A percentile compares a stretch with the other conserved stretches of the same genome.
Evolutionary conservation across 2,888 invertebrate genomes (phyloP).

Genomic region (Chironomus riparius): DNA sequence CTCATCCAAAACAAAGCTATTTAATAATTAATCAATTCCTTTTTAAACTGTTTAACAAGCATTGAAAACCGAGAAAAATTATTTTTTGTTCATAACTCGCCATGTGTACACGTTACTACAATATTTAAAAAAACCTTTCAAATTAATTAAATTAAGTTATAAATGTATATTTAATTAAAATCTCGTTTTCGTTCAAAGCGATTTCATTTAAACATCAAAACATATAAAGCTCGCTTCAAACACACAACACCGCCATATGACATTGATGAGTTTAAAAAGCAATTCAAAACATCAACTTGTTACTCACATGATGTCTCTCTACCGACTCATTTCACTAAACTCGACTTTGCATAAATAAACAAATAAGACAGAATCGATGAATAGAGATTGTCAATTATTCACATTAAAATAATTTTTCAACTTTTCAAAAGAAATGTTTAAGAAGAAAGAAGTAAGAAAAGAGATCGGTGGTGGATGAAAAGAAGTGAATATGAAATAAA

Average conservation of each 20-base stretch:
- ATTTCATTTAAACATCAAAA: neutral
- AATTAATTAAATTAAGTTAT: no score
- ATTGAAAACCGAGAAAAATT: no score
- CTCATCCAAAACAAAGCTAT: no score
- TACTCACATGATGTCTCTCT: neutral
- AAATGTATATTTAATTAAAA: no score
- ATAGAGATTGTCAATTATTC: conserved; percentile 11
- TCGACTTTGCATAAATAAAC: conserved; percentile 6
- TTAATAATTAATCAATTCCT: no score
- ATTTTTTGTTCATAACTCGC: no score
- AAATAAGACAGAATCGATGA: conserved; percentile 2
- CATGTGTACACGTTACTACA: no score
- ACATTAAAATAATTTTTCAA: conserved; percentile 2
- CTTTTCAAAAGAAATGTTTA: neutral
- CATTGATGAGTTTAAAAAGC: neutral
- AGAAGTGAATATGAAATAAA: no score
- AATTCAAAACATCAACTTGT: neutral
- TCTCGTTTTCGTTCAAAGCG: no score
- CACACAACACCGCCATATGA: neutral
- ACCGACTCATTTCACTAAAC: neutral
- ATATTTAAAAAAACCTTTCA: no score
- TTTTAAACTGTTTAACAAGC: no score
- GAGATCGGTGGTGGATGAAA: neutral
- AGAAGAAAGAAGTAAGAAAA: neutral
- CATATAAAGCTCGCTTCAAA: neutral